Evolutionary conservation across 2,113 vertebrate species (phyloP).

Genomic region (Leptosomus discolor): DNA sequence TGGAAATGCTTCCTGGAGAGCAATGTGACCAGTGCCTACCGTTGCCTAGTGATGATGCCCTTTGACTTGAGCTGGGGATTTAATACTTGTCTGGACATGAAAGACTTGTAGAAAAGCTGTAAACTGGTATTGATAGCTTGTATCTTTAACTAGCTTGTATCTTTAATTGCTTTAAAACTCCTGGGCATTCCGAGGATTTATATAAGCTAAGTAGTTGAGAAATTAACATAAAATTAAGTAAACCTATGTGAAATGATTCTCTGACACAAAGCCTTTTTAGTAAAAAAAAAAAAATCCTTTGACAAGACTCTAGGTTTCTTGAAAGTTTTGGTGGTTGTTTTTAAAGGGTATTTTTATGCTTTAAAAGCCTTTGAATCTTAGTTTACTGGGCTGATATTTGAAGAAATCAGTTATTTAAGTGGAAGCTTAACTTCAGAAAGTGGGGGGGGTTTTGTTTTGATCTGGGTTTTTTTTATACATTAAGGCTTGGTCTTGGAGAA

Average conservation of each 20-base stretch:
- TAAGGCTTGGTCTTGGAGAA: not conserved
- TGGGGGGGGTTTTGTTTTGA: not conserved
- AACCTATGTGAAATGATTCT: not conserved
- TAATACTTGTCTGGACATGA: slow-evolving; percentile 7
- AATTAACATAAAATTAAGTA: not conserved
- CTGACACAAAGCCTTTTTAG: not conserved
- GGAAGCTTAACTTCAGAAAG: not conserved
- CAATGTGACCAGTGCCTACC: not conserved
- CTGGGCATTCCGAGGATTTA: not conserved
- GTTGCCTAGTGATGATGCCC: slow-evolving; percentile 15
- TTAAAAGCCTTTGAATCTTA: not conserved
- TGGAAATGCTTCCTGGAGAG: not conserved
- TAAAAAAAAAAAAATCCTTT: not conserved
- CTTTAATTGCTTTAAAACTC: not conserved
- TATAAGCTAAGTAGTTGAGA: not conserved
- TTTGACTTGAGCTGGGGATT: not conserved
- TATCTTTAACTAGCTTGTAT: not conserved
- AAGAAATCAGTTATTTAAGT: not conserved
- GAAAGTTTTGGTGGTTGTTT: not conserved
- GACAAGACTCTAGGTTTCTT: not conserved
- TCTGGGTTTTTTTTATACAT: not conserved
- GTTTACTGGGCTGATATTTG: not conserved
- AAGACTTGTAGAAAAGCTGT: slow-evolving; percentile 6
- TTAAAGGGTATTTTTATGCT: not conserved
- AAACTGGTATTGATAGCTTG: not conserved